phyloP scores from a whole-genome alignment of 1,140 invertebrate genomes.

The Nephotettix cincticeps region DNA sequence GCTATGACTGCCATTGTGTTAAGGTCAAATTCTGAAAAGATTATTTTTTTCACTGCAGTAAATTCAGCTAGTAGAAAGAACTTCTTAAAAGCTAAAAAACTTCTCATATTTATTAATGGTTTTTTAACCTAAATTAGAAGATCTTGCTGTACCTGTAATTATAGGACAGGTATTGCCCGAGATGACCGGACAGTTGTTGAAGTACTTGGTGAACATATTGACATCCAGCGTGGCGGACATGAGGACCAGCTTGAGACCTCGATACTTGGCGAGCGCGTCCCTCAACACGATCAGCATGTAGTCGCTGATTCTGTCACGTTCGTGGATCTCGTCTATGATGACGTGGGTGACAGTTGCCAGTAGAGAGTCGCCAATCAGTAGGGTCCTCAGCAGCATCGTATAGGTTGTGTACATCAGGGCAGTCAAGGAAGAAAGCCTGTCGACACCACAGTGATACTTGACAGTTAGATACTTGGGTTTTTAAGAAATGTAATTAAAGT shows the following conservation, averaged over 20 bases:
- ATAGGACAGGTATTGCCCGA: constrained; percentile 42
- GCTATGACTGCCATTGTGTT: too few relatives aligned
- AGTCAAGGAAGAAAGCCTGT: constrained; percentile 74
- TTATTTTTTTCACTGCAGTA: too few relatives aligned
- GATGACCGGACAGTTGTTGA: constrained; percentile 75
- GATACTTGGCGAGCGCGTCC: constrained; percentile 69
- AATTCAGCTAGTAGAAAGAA: too few relatives aligned
- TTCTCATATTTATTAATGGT: too few relatives aligned
- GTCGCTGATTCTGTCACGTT: constrained; percentile 89
- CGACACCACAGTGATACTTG: too few relatives aligned
- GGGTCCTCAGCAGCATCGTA: constrained; percentile 81
- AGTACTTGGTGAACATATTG: constrained; percentile 78
- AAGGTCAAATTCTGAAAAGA: too few relatives aligned
- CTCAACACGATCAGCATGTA: constrained; percentile 86
- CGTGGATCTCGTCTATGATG: constrained; percentile 86
- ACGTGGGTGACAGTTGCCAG: constrained; percentile 78
- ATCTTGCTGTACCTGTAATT: constrained; percentile 17
- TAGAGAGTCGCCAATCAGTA: constrained; percentile 73
- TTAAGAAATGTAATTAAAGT: too few relatives aligned
- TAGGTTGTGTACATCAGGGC: constrained; percentile 89
- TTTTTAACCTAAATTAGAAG: too few relatives aligned
- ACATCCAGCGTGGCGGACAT: constrained; percentile 95
- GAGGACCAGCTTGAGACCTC: constrained; percentile 77
- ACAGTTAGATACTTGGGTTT: too few relatives aligned
- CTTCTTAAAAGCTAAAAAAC: too few relatives aligned